phyloP scores from a whole-genome alignment of 2,888 invertebrate species.

The Drosophila vallismaia region DNA sequence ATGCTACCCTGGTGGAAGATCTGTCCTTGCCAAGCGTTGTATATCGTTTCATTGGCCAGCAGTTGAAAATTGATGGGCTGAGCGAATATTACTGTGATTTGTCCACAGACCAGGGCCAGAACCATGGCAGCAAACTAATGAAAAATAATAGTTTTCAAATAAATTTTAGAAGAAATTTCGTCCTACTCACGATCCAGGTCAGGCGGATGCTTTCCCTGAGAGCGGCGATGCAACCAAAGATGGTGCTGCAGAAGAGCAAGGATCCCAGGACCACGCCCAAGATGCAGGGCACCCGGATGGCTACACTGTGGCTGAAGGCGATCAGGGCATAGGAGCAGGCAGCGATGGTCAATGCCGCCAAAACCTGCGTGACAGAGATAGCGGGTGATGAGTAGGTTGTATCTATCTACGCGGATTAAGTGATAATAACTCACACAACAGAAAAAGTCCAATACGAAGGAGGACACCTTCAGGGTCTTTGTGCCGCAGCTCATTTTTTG shows the following conservation, averaged over 20 bases:
- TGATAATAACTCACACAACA: slow-evolving; percentile 75
- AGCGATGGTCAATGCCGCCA: slow-evolving; percentile 65
- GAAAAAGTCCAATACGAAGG: slow-evolving; percentile 76
- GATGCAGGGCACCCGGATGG: slow-evolving; percentile 76
- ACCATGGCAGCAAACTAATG: slow-evolving; percentile 68
- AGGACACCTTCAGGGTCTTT: slow-evolving; percentile 69
- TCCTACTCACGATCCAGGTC: slow-evolving; percentile 72
- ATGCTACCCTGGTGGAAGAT: slow-evolving; percentile 56
- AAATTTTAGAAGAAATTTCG: neutral
- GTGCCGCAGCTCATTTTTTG: slow-evolving; percentile 74
- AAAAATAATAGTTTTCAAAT: neutral
- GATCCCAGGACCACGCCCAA: slow-evolving; percentile 69
- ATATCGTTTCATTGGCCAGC: slow-evolving; percentile 72
- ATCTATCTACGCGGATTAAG: slow-evolving; percentile 27
- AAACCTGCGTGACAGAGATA: slow-evolving; percentile 50
- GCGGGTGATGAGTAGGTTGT: neutral
- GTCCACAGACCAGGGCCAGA: slow-evolving; percentile 63
- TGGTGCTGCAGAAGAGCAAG: slow-evolving; percentile 67
- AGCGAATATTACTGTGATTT: slow-evolving; percentile 73
- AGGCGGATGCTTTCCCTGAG: slow-evolving; percentile 62
- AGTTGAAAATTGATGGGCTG: slow-evolving; percentile 69
- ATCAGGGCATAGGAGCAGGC: slow-evolving; percentile 72
- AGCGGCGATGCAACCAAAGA: slow-evolving; percentile 71
- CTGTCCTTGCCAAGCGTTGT: slow-evolving; percentile 68
- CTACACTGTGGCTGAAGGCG: slow-evolving; percentile 55